A percentile compares a stretch with the other conserved stretches of the same genome.
Evolutionary conservation across 2,797 vertebrate genomes (phyloP).

Genomic region (Hippocampus kuda): DNA sequence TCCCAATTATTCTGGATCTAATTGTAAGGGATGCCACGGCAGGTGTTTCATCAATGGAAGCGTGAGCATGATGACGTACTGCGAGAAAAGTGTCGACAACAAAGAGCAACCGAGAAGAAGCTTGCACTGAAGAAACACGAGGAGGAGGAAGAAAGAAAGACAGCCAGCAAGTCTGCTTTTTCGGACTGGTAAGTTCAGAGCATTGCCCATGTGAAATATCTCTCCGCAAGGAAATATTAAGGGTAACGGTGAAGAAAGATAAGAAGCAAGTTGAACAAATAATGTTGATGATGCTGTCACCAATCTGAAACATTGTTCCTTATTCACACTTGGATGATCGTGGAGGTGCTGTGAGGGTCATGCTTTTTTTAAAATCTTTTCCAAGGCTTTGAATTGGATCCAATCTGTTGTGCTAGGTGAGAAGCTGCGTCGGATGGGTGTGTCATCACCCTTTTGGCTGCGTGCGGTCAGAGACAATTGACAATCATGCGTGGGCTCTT

Average conservation of each 20-base stretch:
- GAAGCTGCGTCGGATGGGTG: no score
- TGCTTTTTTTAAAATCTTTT: no score
- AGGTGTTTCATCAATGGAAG: slow-evolving; percentile 94
- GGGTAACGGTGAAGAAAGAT: no score
- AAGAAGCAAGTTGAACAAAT: not conserved
- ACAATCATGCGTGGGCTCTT: no score
- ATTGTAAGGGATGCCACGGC: slow-evolving; percentile 16
- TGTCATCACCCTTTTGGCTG: no score
- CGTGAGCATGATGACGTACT: slow-evolving; percentile 67
- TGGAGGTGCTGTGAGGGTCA: no score
- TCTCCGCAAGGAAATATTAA: not conserved
- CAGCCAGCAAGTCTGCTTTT: slow-evolving; percentile 69
- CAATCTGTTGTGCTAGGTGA: no score
- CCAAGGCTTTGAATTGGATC: no score
- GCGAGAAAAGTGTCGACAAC: slow-evolving; percentile 67
- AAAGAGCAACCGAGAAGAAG: slow-evolving; percentile 67
- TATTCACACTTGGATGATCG: no score
- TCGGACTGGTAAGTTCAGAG: slow-evolving; percentile 73
- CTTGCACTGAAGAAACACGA: slow-evolving; percentile 68
- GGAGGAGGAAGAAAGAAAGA: slow-evolving; percentile 69
- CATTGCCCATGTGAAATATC: not conserved
- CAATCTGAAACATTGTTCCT: no score
- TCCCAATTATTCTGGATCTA: not conserved
- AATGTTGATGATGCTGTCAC: not conserved
- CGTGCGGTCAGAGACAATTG: no score